These are phyloP conservation scores for Sminthurides aquaticus DNA, from an alignment of 2,888 invertebrate genomes.

Conservation along the genomic window DNA sequence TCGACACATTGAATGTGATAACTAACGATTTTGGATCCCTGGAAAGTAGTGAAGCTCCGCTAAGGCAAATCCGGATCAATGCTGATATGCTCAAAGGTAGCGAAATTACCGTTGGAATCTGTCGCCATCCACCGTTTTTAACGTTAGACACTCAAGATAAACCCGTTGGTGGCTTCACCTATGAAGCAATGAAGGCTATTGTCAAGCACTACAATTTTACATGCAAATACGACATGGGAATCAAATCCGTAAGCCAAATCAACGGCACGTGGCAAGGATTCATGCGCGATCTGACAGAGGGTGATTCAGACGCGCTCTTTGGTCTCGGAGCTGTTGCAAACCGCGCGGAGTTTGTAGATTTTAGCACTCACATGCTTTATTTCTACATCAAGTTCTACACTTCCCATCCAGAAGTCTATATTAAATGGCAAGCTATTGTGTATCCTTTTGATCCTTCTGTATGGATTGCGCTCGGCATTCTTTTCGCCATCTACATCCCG, in stretches of 20 bases:
- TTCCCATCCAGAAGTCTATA: neutral
- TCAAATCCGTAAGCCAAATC: neutral
- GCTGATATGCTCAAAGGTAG: neutral
- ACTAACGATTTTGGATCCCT: neutral
- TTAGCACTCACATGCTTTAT: neutral
- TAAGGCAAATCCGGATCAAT: neutral
- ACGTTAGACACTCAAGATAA: neutral
- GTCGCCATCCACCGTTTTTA: neutral
- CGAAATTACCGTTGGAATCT: neutral
- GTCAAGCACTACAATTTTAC: neutral
- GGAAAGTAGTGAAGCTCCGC: neutral
- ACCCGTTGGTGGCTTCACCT: neutral
- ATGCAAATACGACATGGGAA: neutral
- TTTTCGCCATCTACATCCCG: neutral
- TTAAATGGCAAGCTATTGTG: neutral
- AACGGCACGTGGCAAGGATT: neutral
- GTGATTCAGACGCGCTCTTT: neutral
- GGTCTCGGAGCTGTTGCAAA: neutral
- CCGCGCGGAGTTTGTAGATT: neutral
- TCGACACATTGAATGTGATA: neutral
- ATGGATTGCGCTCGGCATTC: neutral
- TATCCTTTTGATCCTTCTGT: neutral
- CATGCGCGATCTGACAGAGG: neutral
- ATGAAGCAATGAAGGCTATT: neutral
- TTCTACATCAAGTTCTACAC: neutral